Evolutionary conservation across 2,888 invertebrate genomes (phyloP).

Genomic region (Pandemis cinnamomeana): DNA sequence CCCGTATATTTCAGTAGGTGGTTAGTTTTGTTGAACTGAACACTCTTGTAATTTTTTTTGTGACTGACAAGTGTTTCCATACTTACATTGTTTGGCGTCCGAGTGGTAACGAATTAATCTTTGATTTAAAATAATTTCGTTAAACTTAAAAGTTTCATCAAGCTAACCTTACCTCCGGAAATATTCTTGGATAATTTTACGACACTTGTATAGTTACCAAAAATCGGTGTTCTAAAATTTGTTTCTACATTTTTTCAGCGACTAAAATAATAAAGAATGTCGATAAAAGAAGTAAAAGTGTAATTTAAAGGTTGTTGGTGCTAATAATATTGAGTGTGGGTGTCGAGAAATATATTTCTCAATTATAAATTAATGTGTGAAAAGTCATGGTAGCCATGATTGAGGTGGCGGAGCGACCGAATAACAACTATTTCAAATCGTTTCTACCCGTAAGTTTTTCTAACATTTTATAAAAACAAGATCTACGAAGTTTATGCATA

Average conservation of each 20-base stretch:
- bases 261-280: neutral
- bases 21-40: no score
- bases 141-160: no score
- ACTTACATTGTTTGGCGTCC: no score
- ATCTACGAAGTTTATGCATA: neutral
- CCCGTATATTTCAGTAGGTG: no score
- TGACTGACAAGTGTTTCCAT: neutral
- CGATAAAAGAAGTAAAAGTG: conserved; percentile 6
- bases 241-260: neutral
- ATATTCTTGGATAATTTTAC: no score
- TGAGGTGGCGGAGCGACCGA: conserved; percentile 64
- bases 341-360: conserved; percentile 20
- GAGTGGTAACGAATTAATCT: no score
- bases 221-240: conserved; percentile 1
- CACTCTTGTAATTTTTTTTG: no score
- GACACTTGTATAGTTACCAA: no score
- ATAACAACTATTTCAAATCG: conserved; percentile 74
- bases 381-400: conserved; percentile 69
- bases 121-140: no score
- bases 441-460: conserved; percentile 77
- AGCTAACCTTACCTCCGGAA: no score
- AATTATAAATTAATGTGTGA: conserved; percentile 36
- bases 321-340: conserved; percentile 10
- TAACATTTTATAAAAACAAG: neutral
- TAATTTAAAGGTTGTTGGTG: conserved; percentile 1